phyloP scores from a whole-genome alignment of 2,888 invertebrate genomes.

The Diaprepes abbreviatus region DNA sequence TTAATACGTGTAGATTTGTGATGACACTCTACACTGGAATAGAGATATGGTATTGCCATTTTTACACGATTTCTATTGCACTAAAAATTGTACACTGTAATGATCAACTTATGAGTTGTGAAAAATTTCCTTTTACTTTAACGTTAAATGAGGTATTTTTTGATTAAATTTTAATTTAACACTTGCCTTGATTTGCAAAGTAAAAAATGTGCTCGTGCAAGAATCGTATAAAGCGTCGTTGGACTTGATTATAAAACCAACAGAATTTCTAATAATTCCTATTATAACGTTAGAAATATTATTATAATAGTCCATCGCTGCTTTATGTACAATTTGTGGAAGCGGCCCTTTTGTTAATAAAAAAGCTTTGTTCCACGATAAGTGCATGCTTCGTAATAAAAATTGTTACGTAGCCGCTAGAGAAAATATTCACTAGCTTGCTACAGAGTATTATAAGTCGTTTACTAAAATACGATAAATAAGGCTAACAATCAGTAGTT shows the following conservation, averaged over 20 bases:
- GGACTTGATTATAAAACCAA: constrained; percentile 12
- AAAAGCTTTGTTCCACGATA: not conserved
- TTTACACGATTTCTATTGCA: constrained; percentile 68
- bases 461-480: constrained; percentile 51
- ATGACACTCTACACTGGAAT: constrained; percentile 63
- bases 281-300: constrained; percentile 11
- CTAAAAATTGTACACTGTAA: constrained; percentile 62
- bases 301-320: constrained; percentile 18
- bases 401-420: constrained; percentile 25
- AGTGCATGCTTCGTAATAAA: constrained; percentile 26
- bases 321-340: constrained; percentile 26
- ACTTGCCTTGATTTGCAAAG: constrained; percentile 30
- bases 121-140: constrained; percentile 19
- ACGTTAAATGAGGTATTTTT: constrained; percentile 11
- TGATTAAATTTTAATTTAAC: not conserved
- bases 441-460: constrained; percentile 44
- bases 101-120: constrained; percentile 51
- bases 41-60: constrained; percentile 69
- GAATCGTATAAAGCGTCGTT: constrained; percentile 33
- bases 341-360: not conserved
- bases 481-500: constrained; percentile 56
- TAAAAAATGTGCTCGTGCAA: constrained; percentile 40
- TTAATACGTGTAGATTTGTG: constrained; percentile 63
- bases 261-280: not conserved
- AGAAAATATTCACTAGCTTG: constrained; percentile 39